These are phyloP conservation scores for Catostomus latipinnis DNA, from an alignment of 2,797 vertebrate species.

Conservation along the genomic window DNA sequence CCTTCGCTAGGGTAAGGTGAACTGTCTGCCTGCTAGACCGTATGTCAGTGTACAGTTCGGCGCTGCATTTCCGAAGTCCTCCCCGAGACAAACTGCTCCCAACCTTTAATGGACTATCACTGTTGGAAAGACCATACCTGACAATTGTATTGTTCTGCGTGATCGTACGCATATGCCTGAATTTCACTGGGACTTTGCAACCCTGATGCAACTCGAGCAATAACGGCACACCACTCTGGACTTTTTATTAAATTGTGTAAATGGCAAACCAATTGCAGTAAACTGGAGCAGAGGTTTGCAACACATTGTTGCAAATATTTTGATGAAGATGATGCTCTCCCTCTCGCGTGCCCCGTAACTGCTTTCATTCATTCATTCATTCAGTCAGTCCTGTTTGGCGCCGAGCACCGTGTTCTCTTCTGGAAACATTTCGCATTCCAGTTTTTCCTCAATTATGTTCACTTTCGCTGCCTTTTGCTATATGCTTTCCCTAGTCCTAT, in stretches of 20 bases:
- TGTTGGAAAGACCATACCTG: slow-evolving; percentile 37
- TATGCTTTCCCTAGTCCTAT: slow-evolving; percentile 85
- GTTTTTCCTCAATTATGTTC: slow-evolving; percentile 77
- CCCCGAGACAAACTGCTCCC: not conserved
- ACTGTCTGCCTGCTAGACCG: slow-evolving; percentile 12
- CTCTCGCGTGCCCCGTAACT: slow-evolving; percentile 53
- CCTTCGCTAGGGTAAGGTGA: slow-evolving; percentile 56
- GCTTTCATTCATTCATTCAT: slow-evolving; percentile 15
- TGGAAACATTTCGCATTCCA: slow-evolving; percentile 59
- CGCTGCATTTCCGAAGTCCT: not conserved
- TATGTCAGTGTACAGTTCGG: slow-evolving; percentile 7
- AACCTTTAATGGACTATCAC: slow-evolving; percentile 63
- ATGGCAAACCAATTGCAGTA: slow-evolving; percentile 12
- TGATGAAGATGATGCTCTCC: slow-evolving; percentile 63
- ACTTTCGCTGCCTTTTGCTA: slow-evolving; percentile 87
- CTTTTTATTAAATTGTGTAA: not conserved
- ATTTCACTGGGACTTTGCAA: slow-evolving; percentile 43
- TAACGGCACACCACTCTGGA: slow-evolving; percentile 12
- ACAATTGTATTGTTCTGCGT: slow-evolving; percentile 51
- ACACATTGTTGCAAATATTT: slow-evolving; percentile 65
- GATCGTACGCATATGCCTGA: slow-evolving; percentile 37
- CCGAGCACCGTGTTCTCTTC: slow-evolving; percentile 54
- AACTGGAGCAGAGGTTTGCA: slow-evolving; percentile 49
- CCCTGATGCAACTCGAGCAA: slow-evolving; percentile 29
- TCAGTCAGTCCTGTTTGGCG: not conserved